Base-by-base conservation (phyloP, 2,797 vertebrate species). In the Epinephelus awoara region DNA sequence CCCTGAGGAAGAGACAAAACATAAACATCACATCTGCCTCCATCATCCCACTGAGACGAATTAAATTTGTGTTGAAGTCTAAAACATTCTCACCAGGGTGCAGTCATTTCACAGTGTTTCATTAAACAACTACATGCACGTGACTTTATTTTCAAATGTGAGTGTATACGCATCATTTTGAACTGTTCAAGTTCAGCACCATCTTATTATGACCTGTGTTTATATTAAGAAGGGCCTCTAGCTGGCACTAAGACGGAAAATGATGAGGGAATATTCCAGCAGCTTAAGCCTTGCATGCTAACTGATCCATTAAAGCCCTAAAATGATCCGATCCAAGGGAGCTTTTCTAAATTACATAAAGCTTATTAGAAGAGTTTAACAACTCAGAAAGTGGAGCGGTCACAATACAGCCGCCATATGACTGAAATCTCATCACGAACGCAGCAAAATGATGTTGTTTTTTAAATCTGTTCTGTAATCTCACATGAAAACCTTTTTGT, bases 321-420 rank as follows among this genome's bases (percentile, higher is more conserved):
- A 89, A 93, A 89, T 86, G 80, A 94, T 93, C 91, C 52, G 23
- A 81, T 87, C 85, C 87, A 70, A 85, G 80, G 67, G 82, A 63
- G 90, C 84, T 93, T 93, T 92, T 68, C 82, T 91, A 91, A 94
- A 94, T 93, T 67, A 93, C 83, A 92, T 90, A 91, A 94, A 90
- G 81, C 91, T 77, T 79, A 90, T 94, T 91, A 93, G 83, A 87
- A 50, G 57, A 91, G 87, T 93, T 94, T 92, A 94, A 91, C 71
- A 47, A 78, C 75, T 85, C 65, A 64, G 84, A 89, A 90, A 86
- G 81, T 83, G 75, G 85, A 91, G 85, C 86, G 46, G 77, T 90
- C 90, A 93, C 84, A 89, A 90, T 81, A 88, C 83, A 63, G 65
- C 23, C 6, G 0, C 85, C 88, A 80, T 88, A 91, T 89, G 91